phyloP scores from a whole-genome alignment of 2,797 vertebrate genomes.

The Astyanax mexicanus region DNA sequence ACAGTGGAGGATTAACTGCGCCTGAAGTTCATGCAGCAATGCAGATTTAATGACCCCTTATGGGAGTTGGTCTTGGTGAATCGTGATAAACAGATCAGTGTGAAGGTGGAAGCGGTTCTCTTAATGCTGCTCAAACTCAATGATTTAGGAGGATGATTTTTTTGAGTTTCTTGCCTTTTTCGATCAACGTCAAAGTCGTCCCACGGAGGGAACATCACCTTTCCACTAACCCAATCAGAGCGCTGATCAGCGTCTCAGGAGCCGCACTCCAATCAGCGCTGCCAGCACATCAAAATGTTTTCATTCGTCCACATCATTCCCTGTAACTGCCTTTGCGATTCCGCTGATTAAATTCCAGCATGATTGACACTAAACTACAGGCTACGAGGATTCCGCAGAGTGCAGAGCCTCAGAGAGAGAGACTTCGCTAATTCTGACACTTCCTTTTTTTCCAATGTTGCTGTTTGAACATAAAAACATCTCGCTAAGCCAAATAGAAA shows the following conservation, averaged over 20 bases:
- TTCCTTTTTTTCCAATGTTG: neutral
- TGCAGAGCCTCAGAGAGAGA: neutral
- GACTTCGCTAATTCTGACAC: neutral
- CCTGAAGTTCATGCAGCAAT: constrained; percentile 5
- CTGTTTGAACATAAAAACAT: constrained; percentile 1
- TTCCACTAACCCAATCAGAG: neutral
- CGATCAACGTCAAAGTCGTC: neutral
- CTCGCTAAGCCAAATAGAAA: constrained; percentile 1
- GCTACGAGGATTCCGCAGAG: neutral
- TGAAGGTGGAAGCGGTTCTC: neutral
- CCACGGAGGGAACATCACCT: neutral
- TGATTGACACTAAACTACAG: neutral
- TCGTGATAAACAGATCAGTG: neutral
- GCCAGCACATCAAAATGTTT: neutral
- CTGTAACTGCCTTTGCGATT: neutral
- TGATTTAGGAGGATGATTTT: neutral
- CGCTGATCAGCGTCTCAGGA: neutral
- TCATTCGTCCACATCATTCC: neutral
- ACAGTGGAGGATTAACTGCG: neutral
- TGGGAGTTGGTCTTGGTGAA: neutral
- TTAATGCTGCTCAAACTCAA: neutral
- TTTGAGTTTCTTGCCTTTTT: neutral
- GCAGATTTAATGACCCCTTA: neutral
- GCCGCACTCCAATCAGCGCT: neutral
- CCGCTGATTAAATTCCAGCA: constrained; percentile 1